Conservation (phyloP, 2,888 invertebrate species). For the Octodonta nipae region DNA sequence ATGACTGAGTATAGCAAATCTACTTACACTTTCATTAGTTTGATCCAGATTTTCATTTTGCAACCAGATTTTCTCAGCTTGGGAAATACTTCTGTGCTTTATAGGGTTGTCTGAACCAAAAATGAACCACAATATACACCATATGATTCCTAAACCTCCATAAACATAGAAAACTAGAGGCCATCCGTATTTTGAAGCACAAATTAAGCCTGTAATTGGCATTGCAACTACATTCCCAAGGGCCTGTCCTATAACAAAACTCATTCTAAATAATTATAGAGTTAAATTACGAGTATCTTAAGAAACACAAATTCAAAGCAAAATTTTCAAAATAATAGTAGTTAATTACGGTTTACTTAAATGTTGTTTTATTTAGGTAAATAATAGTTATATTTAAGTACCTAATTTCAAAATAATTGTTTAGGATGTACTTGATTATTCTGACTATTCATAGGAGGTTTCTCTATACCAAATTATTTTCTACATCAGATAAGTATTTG, state of each 20-base stretch:
- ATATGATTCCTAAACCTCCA: conserved; percentile 47
- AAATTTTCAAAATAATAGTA: not conserved
- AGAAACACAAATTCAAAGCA: conserved; percentile 4
- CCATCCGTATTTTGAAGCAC: conserved; percentile 52
- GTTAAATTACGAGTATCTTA: conserved; percentile 2
- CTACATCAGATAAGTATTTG: no score
- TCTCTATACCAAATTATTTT: no score
- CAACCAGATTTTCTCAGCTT: conserved; percentile 39
- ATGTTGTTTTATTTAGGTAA: no score
- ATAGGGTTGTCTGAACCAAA: conserved; percentile 54
- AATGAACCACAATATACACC: conserved; percentile 46
- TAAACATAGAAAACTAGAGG: conserved; percentile 64
- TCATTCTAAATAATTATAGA: no score
- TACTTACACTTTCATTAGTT: not conserved
- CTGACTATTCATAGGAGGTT: no score
- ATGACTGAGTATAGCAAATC: not conserved
- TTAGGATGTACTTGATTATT: no score
- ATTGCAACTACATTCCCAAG: conserved; percentile 60
- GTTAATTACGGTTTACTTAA: not conserved
- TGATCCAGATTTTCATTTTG: not conserved
- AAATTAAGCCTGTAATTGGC: conserved; percentile 47
- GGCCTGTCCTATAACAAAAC: conserved; percentile 1
- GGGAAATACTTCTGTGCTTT: conserved; percentile 44
- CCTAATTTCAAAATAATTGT: no score
- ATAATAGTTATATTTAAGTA: no score